Evolutionary conservation across 2,888 invertebrate species (phyloP), one percentile per base, ranked within the genome.

Genomic region (Corbicula japonica): DNA sequence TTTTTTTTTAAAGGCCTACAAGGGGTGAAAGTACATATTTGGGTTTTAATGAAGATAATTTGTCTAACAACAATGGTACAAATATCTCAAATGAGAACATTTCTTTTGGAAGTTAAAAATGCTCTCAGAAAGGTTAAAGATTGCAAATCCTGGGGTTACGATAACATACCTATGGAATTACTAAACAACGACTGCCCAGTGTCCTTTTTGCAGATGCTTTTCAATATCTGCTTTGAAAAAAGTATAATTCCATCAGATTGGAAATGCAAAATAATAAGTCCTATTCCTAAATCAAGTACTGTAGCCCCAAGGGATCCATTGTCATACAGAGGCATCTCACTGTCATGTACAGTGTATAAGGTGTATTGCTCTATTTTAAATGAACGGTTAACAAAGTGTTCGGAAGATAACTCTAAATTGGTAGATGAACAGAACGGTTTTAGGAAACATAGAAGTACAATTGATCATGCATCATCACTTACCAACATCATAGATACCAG

Each of bases 371-470:
- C 56, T 44, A 58, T 81, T 12, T 58, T 81, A 58, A 81, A 77
- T 61, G 35, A 58, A 5, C 21, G 77, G 28, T 30, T 81, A 21
- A 26, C n/a, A 28, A 62, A 46, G 30, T 72, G 58, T 66, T 38
- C 41, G 6, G 72, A 76, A 18, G 32, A 28, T n/a, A 60, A 71
- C n/a, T 30, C 66, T 41, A 54, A 62, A 21, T 23, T 73, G 12
- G 54, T 18, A 15, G 77, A 78, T 68, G 71, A 77, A 34, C 75
- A 75, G 34, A 77, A 75, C 38, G 69, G 75, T 41, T 82, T 82
- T 52, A 50, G 73, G 8, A 56, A n/a, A n/a, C n/a, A n/a, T n/a
- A n/a, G n/a, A n/a, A n/a, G n/a, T n/a, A n/a, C n/a, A n/a, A n/a
- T n/a, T n/a, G n/a, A n/a, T n/a, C n/a, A n/a, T n/a, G n/a, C n/a